Evolutionary conservation across 2,888 invertebrate species (phyloP).

Genomic region (Iselma pallidipennis): DNA sequence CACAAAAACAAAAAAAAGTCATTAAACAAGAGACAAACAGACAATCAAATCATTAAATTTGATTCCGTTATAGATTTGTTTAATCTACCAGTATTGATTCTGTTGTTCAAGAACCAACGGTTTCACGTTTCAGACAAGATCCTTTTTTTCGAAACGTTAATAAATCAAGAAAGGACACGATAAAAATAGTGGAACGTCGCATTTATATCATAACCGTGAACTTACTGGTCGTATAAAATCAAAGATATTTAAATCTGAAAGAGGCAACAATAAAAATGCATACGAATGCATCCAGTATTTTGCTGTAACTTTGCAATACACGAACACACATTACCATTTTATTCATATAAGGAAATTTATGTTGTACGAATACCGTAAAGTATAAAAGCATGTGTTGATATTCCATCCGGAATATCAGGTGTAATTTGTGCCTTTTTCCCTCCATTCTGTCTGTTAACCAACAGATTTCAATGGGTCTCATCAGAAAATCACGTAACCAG

Average conservation of each 20-base stretch:
- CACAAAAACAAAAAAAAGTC: not conserved
- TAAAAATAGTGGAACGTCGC: not conserved
- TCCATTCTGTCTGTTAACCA: not conserved
- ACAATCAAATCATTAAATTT: not conserved
- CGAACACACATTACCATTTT: conserved; percentile 20
- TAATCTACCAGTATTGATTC: not conserved
- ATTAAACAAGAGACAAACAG: not conserved
- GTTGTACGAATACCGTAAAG: conserved; percentile 1
- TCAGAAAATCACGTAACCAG: not conserved
- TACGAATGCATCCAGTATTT: conserved; percentile 1
- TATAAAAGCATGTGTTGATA: not conserved
- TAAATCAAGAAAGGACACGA: not conserved
- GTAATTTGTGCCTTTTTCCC: not conserved
- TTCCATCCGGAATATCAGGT: not conserved
- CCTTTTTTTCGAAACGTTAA: conserved; percentile 17
- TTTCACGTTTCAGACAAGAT: conserved; percentile 16
- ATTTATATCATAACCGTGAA: conserved; percentile 35
- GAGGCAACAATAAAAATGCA: conserved; percentile 29
- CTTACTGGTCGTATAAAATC: conserved; percentile 43
- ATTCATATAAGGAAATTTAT: conserved; percentile 3
- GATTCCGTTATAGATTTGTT: not conserved
- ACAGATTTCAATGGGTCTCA: not conserved
- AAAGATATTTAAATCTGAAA: conserved; percentile 42
- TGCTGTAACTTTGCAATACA: conserved; percentile 8
- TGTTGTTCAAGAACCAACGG: not conserved